Evolutionary conservation across 1,140 invertebrate genomes (phyloP), one percentile per base, ranked within the genome.

Genomic region (Maconellicoccus hirsutus): DNA sequence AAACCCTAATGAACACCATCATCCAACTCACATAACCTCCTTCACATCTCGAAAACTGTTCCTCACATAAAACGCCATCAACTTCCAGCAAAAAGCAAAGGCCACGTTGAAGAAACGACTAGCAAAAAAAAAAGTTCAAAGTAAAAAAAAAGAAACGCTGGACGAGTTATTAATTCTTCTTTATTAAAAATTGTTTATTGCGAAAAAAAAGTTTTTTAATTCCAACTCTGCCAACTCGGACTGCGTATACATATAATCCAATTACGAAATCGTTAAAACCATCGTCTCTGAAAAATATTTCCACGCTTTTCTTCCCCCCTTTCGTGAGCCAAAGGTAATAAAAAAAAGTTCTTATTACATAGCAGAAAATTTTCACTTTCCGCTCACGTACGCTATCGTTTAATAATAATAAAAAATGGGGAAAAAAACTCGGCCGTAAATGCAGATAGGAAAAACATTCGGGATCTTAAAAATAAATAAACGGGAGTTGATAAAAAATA

Each of bases 281-380:
- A 59, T 59, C 4, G 29, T 3, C 29, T 33, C 52, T 59, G 6
- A 59, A 59, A 59, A 59, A 59, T 59, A 7, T 59, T 16, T 59
- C n/a, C 52, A 59, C n/a, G 52, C 52, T 59, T 59, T 22, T n/a
- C 4, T 16, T 59, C n/a, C n/a, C n/a, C n/a, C n/a, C n/a, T 42
- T 42, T 42, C 39, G 8, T 42, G 39, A 10, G n/a, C 8, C 4
- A 59, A 59, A 59, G 52, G 52, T 59, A 59, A 59, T 59, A 59
- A 59, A 59, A 33, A n/a, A 59, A 59, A 59, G 52, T 59, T 59
- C 52, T 59, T 59, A 59, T 59, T 59, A 59, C 52, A 59, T 59
- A 16, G 29, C 29, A 12, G 52, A 59, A 19, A 59, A 19, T 59
- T 59, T 59, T 59, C 52, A 59, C 16, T 59, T 59, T 59, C 52